Evolutionary conservation across 2,797 vertebrate species (phyloP).

Genomic region (Acropternis orthonyx): DNA sequence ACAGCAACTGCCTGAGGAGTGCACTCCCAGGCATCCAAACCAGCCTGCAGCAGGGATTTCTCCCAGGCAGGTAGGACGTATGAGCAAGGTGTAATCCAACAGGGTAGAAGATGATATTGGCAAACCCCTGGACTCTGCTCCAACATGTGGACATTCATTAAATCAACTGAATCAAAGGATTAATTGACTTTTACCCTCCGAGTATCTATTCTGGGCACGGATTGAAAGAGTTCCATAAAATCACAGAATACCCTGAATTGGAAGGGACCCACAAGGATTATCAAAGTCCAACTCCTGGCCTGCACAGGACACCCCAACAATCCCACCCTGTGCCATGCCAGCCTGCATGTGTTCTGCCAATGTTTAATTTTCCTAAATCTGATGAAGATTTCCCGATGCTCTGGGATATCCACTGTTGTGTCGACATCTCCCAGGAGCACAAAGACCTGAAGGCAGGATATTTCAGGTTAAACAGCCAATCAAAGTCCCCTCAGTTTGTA

Average conservation of each 20-base stretch:
- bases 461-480: neutral
- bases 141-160: too few species aligned
- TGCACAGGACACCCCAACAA: neutral
- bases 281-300: neutral
- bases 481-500: accelerated
- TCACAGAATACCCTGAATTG: neutral
- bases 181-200: neutral
- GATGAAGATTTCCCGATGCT: neutral
- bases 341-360: neutral
- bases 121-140: neutral
- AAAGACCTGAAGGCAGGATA: neutral
- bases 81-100: accelerated
- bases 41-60: neutral
- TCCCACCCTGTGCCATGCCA: neutral
- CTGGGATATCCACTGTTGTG: neutral
- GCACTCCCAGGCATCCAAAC: neutral
- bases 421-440: neutral
- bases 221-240: neutral
- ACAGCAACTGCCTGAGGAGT: neutral
- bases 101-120: neutral
- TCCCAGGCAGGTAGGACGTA: neutral
- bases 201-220: neutral
- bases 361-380: neutral
- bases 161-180: neutral
- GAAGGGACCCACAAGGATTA: neutral